Base-by-base conservation (phyloP, 2,797 vertebrate species). In the Tinamus major region DNA sequence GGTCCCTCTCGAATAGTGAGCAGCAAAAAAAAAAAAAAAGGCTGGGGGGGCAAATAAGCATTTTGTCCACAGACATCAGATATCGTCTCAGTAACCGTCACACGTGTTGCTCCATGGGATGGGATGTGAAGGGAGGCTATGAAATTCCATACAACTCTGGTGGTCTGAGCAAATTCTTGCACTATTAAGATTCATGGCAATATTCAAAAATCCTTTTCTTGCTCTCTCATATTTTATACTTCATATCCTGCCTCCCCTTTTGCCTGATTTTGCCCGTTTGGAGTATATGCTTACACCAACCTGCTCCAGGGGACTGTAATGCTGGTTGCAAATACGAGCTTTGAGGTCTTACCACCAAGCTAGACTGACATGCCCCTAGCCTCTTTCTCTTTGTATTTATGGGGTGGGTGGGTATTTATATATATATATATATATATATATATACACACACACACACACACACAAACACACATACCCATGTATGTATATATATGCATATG, bases 321-420 rank as follows among this genome's bases (percentile, higher is more conserved):
- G 24, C 18, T 71, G 37, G n/a, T 17, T 23, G 31, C 4, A 20
- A 33, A 17, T 5, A 6, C 23, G 35, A 65, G 23, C 37, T 76
- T 53, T 41, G 29, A 48, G 77, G 26, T 44, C 41, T 29, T 21
- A 10, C 29, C 68, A 71, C 53, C 53, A 49, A 75, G 41, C 20
- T 39, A 77, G 61, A 46, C 0, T 82, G 37, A 46, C 35, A 29
- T 16, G 29, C 4, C 3, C 11, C 27, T 1, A 2, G 6, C 83
- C 41, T 2, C 7, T 2, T 1, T 0, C 41, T 2, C 7, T 2
- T 1, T 0, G 3, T 21, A 23, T 71, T 77, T 75, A 33, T 55
- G 16, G 75, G 4, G 9, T 49, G 62, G 42, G 49, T 51, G 26
- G 13, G 49, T 15, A 14, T 53, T 14, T 53, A 29, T 29, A 53